phyloP scores from a whole-genome alignment of 2,797 vertebrate species.

The Enteromius treurensis region DNA sequence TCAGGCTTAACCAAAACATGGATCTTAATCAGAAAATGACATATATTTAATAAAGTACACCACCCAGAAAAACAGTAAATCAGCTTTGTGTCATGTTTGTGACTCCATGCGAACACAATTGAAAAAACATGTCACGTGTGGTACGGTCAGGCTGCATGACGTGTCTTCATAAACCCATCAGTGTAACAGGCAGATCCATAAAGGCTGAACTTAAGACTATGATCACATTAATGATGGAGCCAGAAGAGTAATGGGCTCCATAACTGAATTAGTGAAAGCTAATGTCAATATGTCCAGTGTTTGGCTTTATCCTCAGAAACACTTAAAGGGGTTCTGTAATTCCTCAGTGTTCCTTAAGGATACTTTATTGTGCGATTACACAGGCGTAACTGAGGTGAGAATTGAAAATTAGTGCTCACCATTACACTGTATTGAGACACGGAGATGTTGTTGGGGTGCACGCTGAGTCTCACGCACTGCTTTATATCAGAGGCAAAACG shows the following conservation, averaged over 20 bases:
- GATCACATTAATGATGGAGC: constrained; percentile 50
- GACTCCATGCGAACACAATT: not conserved
- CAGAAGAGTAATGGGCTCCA: constrained; percentile 34
- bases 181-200: constrained; percentile 49
- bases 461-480: constrained; percentile 94
- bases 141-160: not conserved
- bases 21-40: not conserved
- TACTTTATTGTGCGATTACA: constrained; percentile 20
- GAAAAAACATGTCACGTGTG: not conserved
- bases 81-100: not conserved
- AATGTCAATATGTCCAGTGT: constrained; percentile 38
- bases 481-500: constrained; percentile 95
- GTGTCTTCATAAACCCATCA: constrained; percentile 19
- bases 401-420: constrained; percentile 81
- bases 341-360: constrained; percentile 13
- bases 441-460: constrained; percentile 98
- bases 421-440: constrained; percentile 96
- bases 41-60: not conserved
- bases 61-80: not conserved
- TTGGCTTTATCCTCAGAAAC: constrained; percentile 41
- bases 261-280: constrained; percentile 41
- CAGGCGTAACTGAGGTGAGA: not conserved
- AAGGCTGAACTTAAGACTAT: constrained; percentile 32
- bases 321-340: constrained; percentile 26
- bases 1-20: not conserved